Base-by-base conservation (phyloP, 2,888 invertebrate genomes). In the Macroteleia sp. region DNA sequence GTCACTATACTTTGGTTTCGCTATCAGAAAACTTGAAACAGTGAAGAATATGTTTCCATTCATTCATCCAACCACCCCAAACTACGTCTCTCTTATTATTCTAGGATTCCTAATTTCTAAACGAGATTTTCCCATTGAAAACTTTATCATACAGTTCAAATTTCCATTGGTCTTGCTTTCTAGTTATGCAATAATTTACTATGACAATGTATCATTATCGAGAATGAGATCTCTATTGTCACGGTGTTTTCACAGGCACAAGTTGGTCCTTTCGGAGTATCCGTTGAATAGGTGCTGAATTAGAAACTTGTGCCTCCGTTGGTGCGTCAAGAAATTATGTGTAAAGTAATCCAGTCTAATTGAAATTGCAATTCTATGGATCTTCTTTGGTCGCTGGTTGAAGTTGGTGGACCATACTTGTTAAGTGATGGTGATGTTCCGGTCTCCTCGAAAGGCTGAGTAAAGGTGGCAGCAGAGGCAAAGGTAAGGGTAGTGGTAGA, bases 391-490 rank as follows among this genome's bases (percentile, higher is more conserved):
- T 88, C 57, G 86, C 83, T 17, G 90, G 89, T 61, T 89, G 90
- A 61, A 90, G 87, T 79, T 89, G 91, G 77, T 89, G 91, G 28
- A 89, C 88, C 74, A 90, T 85, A 74, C 87, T 86, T 9, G 91
- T 87, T 30, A 90, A 64, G 90, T 79, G 92, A 90, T 88, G 93
- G 86, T 86, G 93, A 91, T 79, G 93, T 77, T 70, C 93, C 22
- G 90, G 89, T 46, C 90, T 84, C 75, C 93, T 44, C 88, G 93
- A 89, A 85, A 93, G 70, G 83, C 92, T 84, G 87, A 88, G 91
- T 85, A 79, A 90, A 81, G 90, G 93, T 83, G 91, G 94, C 90
- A 91, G 92, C 88, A 90, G 92, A 83, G 93, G 92, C 81, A 93
- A 92, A 69, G 92, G 92, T 32, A 92, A 88, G 39, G 92, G 91